Conservation (phyloP, 2,113 vertebrate genomes). For the Polyodon spathula region DNA sequence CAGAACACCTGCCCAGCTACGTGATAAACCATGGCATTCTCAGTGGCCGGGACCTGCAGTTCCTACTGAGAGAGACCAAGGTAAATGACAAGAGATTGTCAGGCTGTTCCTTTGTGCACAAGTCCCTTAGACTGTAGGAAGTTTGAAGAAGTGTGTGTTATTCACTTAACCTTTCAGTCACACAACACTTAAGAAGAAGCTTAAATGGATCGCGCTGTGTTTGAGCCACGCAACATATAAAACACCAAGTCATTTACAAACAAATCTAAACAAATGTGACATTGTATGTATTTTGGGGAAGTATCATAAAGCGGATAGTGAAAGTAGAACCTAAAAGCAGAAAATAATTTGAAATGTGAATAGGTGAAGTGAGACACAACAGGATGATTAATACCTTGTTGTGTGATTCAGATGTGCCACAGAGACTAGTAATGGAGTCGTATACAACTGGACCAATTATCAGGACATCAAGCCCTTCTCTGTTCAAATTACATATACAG, state of each 20-base stretch:
- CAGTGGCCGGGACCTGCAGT: slow-evolving; percentile 92
- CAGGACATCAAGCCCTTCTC: background rate
- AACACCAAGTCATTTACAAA: no score
- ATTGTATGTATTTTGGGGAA: no score
- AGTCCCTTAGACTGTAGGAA: no score
- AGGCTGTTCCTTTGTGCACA: background rate
- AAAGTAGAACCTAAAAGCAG: background rate
- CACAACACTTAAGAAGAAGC: background rate
- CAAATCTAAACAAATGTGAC: no score
- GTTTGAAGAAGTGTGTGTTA: no score
- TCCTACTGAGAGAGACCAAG: slow-evolving; percentile 87
- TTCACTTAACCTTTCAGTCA: background rate
- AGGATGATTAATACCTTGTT: slow-evolving; percentile 10
- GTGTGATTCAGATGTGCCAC: background rate
- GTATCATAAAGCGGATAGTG: no score
- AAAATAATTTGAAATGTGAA: background rate
- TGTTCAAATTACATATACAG: no score
- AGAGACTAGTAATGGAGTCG: slow-evolving; percentile 1
- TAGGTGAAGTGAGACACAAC: no score
- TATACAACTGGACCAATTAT: background rate
- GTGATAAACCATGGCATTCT: slow-evolving; percentile 96
- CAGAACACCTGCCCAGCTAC: slow-evolving; percentile 80
- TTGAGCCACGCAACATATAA: no score
- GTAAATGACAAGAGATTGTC: slow-evolving; percentile 38
- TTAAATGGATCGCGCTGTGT: no score